Evolutionary conservation across 2,888 invertebrate genomes (phyloP).

Genomic region (Brachypterus glaber): DNA sequence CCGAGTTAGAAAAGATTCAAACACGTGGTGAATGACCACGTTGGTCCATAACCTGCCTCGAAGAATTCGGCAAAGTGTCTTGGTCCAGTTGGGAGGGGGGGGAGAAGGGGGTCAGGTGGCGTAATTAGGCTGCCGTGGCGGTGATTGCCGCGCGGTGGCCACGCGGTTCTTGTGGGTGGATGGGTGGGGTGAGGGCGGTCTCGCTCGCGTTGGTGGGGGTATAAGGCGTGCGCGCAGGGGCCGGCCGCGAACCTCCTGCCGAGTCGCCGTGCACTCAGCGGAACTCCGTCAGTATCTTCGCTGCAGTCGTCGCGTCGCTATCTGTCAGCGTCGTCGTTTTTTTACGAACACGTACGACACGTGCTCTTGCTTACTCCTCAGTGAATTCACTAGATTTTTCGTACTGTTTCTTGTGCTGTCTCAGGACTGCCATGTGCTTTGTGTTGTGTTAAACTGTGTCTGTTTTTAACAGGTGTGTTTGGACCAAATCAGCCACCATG

Average conservation of each 20-base stretch:
- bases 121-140: constrained; percentile 38
- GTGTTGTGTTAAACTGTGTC: constrained; percentile 21
- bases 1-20: no score
- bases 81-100: constrained; percentile 6
- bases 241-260: constrained; percentile 39
- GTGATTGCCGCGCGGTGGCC: constrained; percentile 38
- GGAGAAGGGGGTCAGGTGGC: constrained; percentile 31
- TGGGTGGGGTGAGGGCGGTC: constrained; percentile 39
- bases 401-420: constrained; percentile 11
- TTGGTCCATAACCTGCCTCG: no score
- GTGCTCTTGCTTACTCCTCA: constrained; percentile 1
- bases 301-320: constrained; percentile 1
- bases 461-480: constrained; percentile 32
- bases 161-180: constrained; percentile 38
- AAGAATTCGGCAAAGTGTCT: neutral
- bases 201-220: constrained; percentile 31
- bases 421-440: constrained; percentile 28
- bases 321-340: neutral
- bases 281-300: constrained; percentile 14
- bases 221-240: constrained; percentile 39
- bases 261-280: constrained; percentile 19
- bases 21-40: no score
- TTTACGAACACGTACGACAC: neutral
- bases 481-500: constrained; percentile 24
- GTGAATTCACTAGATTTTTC: neutral